A percentile compares a stretch with the other conserved stretches of the same genome.
These are phyloP conservation scores for Chironomus striatipennis DNA, from an alignment of 1,140 invertebrate species.

Conservation along the genomic window DNA sequence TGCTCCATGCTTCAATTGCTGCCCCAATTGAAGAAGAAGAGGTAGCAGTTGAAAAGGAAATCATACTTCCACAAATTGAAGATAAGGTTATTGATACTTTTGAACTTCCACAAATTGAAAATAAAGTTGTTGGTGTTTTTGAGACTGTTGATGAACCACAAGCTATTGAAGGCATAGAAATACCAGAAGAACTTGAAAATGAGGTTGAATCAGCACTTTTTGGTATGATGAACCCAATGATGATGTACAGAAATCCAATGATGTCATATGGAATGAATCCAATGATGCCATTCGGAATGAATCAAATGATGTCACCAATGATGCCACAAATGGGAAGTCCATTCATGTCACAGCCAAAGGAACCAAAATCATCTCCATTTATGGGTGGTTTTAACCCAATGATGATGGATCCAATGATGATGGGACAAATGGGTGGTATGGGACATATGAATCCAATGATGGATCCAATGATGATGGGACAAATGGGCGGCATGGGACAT, in stretches of 20 bases:
- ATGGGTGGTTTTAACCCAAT: background rate
- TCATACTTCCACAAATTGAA: background rate
- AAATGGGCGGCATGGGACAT: background rate
- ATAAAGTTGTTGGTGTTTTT: background rate
- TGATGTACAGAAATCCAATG: background rate
- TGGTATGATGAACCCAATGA: background rate
- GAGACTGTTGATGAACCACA: background rate
- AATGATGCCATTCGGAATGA: background rate
- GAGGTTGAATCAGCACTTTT: background rate
- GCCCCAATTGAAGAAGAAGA: background rate
- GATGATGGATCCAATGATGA: constrained; percentile 1
- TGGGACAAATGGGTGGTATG: background rate
- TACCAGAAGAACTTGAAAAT: background rate
- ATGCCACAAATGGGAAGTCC: background rate
- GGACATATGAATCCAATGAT: background rate
- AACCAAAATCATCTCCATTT: too few species aligned
- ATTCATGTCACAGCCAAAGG: too few species aligned
- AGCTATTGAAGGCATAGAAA: too few species aligned
- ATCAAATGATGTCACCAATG: background rate
- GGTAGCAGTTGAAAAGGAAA: background rate
- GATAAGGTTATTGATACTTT: background rate
- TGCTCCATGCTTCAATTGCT: background rate
- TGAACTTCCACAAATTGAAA: background rate
- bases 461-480: background rate
- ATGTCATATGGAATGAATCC: background rate